Conservation (phyloP, 2,888 invertebrate genomes). For the Augiades crinisus region DNA sequence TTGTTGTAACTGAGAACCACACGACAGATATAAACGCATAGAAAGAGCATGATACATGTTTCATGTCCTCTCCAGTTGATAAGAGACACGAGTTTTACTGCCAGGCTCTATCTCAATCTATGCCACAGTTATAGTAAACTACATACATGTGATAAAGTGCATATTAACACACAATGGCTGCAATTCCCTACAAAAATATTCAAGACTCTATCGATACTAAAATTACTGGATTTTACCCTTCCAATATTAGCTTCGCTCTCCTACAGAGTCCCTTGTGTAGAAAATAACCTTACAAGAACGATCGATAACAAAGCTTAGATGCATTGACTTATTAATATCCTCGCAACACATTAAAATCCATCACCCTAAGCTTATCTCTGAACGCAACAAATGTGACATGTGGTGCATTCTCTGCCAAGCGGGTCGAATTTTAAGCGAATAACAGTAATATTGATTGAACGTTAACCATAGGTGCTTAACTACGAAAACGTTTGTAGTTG, state of each 20-base stretch:
- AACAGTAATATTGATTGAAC: neutral
- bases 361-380: constrained; percentile 25
- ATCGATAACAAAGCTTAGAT: neutral
- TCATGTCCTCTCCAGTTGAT: too few species aligned
- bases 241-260: neutral
- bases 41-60: too few species aligned
- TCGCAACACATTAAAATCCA: constrained; percentile 15
- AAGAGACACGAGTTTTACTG: too few species aligned
- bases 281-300: neutral
- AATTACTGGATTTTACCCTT: neutral
- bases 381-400: constrained; percentile 32
- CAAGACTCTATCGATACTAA: too few species aligned
- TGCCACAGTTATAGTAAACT: too few species aligned
- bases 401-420: constrained; percentile 32
- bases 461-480: constrained; percentile 27
- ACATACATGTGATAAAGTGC: too few species aligned
- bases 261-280: neutral
- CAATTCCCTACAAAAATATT: too few species aligned
- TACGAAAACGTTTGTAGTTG: too few species aligned
- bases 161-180: too few species aligned
- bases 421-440: constrained; percentile 8
- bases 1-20: too few species aligned
- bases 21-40: too few species aligned
- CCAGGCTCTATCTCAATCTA: too few species aligned
- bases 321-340: constrained; percentile 8